Conservation (phyloP, 2,113 vertebrate species). For the Callipepla squamata region DNA sequence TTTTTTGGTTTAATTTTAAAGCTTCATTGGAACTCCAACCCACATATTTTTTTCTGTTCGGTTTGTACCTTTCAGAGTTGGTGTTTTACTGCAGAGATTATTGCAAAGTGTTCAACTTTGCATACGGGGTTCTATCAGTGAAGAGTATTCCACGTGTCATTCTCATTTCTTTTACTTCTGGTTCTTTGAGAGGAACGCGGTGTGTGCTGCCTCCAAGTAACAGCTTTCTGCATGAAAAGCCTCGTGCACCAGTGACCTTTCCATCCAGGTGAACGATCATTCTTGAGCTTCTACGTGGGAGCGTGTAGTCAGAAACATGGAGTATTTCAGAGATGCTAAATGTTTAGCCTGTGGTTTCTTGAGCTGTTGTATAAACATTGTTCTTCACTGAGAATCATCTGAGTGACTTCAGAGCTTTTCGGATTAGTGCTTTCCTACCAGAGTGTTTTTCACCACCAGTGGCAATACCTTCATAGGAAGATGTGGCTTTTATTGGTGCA, state of each 20-base stretch:
- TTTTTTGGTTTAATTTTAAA: not conserved
- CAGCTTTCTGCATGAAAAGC: not conserved
- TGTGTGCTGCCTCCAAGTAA: not conserved
- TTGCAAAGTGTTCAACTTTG: accelerated
- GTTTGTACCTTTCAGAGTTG: not conserved
- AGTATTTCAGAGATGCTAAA: not conserved
- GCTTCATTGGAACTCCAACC: not conserved
- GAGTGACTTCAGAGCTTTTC: not conserved
- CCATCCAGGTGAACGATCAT: not conserved
- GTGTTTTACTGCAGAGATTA: not conserved
- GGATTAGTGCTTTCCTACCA: not conserved
- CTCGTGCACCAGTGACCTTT: not conserved
- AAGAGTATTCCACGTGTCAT: not conserved
- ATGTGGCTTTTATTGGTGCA: accelerated
- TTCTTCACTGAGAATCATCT: not conserved
- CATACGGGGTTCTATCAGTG: accelerated
- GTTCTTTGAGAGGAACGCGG: not conserved
- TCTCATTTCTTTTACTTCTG: too few species aligned
- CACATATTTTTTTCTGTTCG: not conserved
- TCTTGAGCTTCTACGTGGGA: not conserved
- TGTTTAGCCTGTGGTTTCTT: not conserved
- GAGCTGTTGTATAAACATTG: not conserved
- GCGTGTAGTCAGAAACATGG: not conserved
- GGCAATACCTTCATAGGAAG: not conserved
- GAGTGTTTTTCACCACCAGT: not conserved